Evolutionary conservation across 2,113 vertebrate genomes (phyloP), one percentile per base, ranked within the genome.

Genomic region (pig (Sus scrofa)): DNA sequence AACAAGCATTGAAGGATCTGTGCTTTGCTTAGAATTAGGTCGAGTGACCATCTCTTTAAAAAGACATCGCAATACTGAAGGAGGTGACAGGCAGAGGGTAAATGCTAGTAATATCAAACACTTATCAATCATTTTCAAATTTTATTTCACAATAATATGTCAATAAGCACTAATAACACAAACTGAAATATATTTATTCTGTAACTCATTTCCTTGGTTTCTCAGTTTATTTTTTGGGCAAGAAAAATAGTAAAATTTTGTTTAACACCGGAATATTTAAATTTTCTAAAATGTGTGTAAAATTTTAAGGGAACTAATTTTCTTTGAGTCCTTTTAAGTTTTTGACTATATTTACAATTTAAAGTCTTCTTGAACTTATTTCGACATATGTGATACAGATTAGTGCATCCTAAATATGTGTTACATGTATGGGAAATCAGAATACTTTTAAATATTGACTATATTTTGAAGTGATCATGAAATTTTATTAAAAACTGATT

Each of bases 401-500:
- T 73, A 93, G 65, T 95, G 12, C 50, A 86, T 78, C 84, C 63
- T 84, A 84, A 9, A 78, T 15, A 79, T 58, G 19, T 58, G 54
- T 58, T 14, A 30, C 86, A 58, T 30, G 10, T 90, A 3, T 97
- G n/a, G 93, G 26, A 83, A 93, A 93, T 63, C 32, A 87, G 44
- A 93, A 86, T 86, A 65, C 19, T 77, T 94, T 89, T 4, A 94
- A 89, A 79, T 22, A 73, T 27, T 94, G 89, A 65, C 7, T 27
- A 68, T 65, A 67, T 18, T 68, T 58, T 71, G 56, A 71, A 86
- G 37, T 90, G 7, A 86, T 86, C 18, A 6, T 85, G 6, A 86
- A 94, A 70, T 58, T 86, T 63, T 92, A 90, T 86, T 95, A 60
- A 87, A 86, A 15, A 92, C 20, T 74, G 11, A 58, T 82, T 77